These are phyloP conservation scores for Epinotia bilunana DNA, from an alignment of 2,888 invertebrate species.

Conservation along the genomic window DNA sequence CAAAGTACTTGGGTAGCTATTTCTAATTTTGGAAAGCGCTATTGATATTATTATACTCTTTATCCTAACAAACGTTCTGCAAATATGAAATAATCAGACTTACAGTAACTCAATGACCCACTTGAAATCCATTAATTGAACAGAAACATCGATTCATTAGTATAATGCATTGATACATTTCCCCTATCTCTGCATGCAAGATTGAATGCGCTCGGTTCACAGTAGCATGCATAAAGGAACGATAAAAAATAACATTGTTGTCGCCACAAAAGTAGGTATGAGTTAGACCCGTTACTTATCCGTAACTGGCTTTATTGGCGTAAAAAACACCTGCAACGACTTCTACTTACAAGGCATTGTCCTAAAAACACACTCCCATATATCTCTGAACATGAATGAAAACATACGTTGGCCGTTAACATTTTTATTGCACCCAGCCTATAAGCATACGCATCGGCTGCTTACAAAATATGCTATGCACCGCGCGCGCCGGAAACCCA, in stretches of 20 bases:
- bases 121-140: slow-evolving; percentile 73
- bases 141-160: slow-evolving; percentile 56
- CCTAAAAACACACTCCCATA: slow-evolving; percentile 72
- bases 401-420: slow-evolving; percentile 74
- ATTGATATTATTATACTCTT: not conserved
- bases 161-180: slow-evolving; percentile 45
- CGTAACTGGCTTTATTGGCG: slow-evolving; percentile 20
- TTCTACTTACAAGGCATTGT: slow-evolving; percentile 47
- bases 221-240: slow-evolving; percentile 28
- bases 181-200: slow-evolving; percentile 32
- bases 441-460: slow-evolving; percentile 71
- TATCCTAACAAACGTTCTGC: slow-evolving; percentile 1
- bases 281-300: slow-evolving; percentile 16
- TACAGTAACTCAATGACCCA: slow-evolving; percentile 52
- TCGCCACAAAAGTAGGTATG: not conserved
- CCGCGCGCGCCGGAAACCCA: slow-evolving; percentile 77
- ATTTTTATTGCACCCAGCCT: slow-evolving; percentile 72
- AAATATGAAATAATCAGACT: slow-evolving; percentile 25
- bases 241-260: slow-evolving; percentile 31
- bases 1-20: not conserved
- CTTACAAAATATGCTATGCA: slow-evolving; percentile 82
- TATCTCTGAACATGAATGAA: slow-evolving; percentile 66
- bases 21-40: not conserved
- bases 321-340: slow-evolving; percentile 31
- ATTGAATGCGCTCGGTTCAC: slow-evolving; percentile 38